Percentiles rank a stretch among this genome's conserved stretches.
These are phyloP conservation scores for Deilephila porcellus DNA, from an alignment of 2,888 invertebrate genomes.

Conservation along the genomic window DNA sequence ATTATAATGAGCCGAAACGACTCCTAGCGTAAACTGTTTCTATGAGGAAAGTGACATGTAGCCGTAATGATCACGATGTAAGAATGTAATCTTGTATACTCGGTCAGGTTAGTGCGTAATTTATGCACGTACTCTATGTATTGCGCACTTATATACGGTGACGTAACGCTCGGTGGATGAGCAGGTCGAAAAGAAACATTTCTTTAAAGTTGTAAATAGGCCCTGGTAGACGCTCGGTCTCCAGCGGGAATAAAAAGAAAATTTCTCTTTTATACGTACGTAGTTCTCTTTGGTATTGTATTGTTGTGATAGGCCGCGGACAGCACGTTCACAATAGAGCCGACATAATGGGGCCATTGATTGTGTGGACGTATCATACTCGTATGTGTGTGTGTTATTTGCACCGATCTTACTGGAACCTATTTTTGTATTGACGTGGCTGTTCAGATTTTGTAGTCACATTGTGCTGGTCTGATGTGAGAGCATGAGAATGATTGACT, in stretches of 20 bases:
- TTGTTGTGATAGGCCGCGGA: constrained; percentile 73
- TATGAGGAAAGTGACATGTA: not conserved
- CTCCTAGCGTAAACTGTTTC: not conserved
- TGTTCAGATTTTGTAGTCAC: not conserved
- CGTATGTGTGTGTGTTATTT: constrained; percentile 63
- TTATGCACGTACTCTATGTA: not conserved
- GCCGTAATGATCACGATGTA: not conserved
- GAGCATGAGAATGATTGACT: not conserved
- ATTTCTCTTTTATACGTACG: constrained; percentile 64
- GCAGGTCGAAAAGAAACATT: not conserved
- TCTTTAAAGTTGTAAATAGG: constrained; percentile 7
- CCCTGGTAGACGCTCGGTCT: not conserved
- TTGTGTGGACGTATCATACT: constrained; percentile 67
- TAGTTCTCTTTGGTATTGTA: constrained; percentile 70
- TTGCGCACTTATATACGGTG: not conserved
- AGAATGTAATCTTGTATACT: not conserved
- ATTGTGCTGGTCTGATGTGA: not conserved
- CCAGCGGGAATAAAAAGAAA: constrained; percentile 42
- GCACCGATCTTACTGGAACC: constrained; percentile 55
- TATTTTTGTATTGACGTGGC: constrained; percentile 29
- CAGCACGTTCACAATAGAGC: constrained; percentile 77
- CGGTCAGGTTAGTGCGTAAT: not conserved
- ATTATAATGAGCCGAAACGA: not conserved
- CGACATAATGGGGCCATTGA: constrained; percentile 81
- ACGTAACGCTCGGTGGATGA: not conserved